A percentile compares a stretch with the other conserved stretches of the same genome.
Conservation (phyloP, 2,113 vertebrate species). For the Strix aluco region DNA sequence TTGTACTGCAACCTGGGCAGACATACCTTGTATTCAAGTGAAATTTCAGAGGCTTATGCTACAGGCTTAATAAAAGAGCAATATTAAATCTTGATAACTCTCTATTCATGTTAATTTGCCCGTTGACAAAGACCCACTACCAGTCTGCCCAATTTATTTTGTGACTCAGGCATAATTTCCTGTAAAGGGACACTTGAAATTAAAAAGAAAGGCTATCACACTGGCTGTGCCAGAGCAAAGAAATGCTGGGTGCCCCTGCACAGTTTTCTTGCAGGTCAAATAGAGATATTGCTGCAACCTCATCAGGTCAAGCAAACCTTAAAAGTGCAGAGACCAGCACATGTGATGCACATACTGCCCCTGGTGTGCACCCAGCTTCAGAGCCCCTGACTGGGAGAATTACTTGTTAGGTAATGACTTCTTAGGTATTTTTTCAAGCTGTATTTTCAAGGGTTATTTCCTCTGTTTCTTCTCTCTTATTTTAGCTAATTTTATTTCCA, state of each 20-base stretch:
- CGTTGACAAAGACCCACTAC: background rate
- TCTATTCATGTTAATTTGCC: background rate
- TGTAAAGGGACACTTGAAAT: background rate
- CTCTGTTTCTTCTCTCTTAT: background rate
- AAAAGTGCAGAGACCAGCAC: background rate
- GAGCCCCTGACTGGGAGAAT: background rate
- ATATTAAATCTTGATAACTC: background rate
- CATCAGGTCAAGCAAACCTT: background rate
- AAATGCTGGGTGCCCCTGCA: background rate
- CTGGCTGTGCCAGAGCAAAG: background rate
- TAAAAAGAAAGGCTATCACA: background rate
- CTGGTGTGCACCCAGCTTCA: background rate
- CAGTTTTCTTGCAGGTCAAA: background rate
- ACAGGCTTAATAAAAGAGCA: background rate
- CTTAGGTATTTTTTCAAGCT: background rate
- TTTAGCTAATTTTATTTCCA: constrained; percentile 10
- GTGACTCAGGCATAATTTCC: background rate
- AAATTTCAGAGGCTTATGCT: background rate
- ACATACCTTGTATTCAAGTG: background rate
- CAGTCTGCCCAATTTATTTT: background rate
- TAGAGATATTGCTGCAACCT: background rate
- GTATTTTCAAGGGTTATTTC: constrained; percentile 16
- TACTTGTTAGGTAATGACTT: background rate
- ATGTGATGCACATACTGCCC: too few relatives aligned
- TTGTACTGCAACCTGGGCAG: background rate